Percentiles rank a stretch among this genome's conserved stretches.
phyloP scores from a whole-genome alignment of 2,888 invertebrate species.

The Masnerella sp. region DNA sequence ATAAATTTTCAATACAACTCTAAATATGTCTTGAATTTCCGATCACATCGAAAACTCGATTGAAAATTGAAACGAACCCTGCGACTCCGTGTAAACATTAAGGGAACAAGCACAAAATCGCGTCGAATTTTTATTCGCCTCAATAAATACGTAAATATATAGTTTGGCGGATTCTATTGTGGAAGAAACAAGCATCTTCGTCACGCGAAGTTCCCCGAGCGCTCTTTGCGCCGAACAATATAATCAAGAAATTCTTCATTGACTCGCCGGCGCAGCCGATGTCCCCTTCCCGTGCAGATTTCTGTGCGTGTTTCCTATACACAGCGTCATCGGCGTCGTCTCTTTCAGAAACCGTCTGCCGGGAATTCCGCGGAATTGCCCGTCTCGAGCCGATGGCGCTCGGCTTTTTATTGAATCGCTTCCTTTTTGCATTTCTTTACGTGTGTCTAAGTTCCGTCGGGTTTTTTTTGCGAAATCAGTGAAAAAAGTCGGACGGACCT shows the following conservation, averaged over 20 bases:
- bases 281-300: conserved; percentile 26
- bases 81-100: no score
- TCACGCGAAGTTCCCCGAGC: conserved; percentile 37
- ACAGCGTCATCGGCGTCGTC: conserved; percentile 30
- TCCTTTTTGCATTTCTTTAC: conserved; percentile 34
- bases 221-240: conserved; percentile 44
- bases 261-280: conserved; percentile 22
- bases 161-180: conserved; percentile 45
- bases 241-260: conserved; percentile 62
- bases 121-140: conserved; percentile 13
- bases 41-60: no score
- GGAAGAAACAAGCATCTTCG: conserved; percentile 43
- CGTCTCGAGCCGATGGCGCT: conserved; percentile 28
- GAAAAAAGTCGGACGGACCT: conserved; percentile 2
- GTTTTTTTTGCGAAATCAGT: conserved; percentile 17
- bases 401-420: conserved; percentile 38
- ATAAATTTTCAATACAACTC: no score
- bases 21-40: no score
- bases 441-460: conserved; percentile 15
- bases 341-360: conserved; percentile 33
- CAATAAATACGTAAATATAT: conserved; percentile 35
- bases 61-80: no score
- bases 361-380: conserved; percentile 44
- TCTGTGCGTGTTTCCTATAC: conserved; percentile 37
- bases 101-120: no score